phyloP scores from a whole-genome alignment of 2,888 invertebrate species.

The Polia nebulosa region DNA sequence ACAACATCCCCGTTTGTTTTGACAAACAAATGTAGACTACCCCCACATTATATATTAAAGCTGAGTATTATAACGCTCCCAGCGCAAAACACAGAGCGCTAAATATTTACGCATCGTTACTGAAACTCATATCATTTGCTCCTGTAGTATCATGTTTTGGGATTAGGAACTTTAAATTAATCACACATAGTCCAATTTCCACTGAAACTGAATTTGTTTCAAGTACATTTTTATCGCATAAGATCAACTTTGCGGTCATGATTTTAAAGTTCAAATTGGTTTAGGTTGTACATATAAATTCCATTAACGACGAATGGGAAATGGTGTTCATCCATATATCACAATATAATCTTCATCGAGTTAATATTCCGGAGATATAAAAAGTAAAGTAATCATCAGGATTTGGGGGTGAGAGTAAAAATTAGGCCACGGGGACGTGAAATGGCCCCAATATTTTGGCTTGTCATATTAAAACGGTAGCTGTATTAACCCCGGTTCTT shows the following conservation, averaged over 20 bases:
- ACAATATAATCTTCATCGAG: constrained; percentile 27
- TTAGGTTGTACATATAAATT: constrained; percentile 14
- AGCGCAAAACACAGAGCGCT: constrained; percentile 21
- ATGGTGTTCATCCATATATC: constrained; percentile 24
- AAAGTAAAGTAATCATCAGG: constrained; percentile 37
- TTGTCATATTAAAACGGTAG: too few species aligned
- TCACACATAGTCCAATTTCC: constrained; percentile 6
- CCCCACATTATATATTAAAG: constrained; percentile 21
- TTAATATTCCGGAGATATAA: constrained; percentile 31
- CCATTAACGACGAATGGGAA: constrained; percentile 21
- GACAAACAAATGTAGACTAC: constrained; percentile 11
- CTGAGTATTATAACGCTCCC: constrained; percentile 23
- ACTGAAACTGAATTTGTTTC: neutral
- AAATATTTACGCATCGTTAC: constrained; percentile 44
- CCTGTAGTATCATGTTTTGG: neutral
- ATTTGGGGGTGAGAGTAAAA: constrained; percentile 19
- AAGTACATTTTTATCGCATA: neutral
- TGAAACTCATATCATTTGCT: constrained; percentile 21
- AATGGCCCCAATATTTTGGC: neutral
- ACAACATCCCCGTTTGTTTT: constrained; percentile 9
- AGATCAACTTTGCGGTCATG: constrained; percentile 1
- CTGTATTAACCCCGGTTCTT: too few species aligned
- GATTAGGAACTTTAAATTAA: constrained; percentile 24
- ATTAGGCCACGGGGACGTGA: neutral
- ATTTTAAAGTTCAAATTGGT: constrained; percentile 30